A percentile compares a stretch with the other conserved stretches of the same genome.
Conservation (phyloP, 1,140 invertebrate species). For the Penaeus japonicus region DNA sequence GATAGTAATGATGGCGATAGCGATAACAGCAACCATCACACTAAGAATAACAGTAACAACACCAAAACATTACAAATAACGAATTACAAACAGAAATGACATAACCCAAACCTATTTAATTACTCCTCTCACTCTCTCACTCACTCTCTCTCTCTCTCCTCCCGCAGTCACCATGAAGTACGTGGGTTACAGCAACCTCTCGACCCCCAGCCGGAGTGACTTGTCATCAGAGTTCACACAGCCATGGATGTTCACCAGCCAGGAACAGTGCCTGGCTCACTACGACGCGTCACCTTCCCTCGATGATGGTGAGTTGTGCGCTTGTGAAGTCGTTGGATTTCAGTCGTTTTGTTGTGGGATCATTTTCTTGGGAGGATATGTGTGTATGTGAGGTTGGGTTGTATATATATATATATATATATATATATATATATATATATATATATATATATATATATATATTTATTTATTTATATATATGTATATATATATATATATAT, state of each 20-base stretch:
- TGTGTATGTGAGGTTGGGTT: too few relatives aligned
- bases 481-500: neutral
- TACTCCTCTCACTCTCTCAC: too few relatives aligned
- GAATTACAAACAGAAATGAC: too few relatives aligned
- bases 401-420: too few relatives aligned
- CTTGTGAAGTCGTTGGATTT: too few relatives aligned
- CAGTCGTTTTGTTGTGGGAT: too few relatives aligned
- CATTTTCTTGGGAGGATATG: too few relatives aligned
- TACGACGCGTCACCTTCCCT: neutral
- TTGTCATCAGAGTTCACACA: neutral
- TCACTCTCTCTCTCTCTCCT: too few relatives aligned
- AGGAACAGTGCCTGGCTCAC: neutral
- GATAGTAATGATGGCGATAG: neutral
- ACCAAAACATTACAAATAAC: too few relatives aligned
- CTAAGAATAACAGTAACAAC: neutral
- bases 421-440: neutral
- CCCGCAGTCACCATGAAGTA: too few relatives aligned
- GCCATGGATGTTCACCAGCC: conserved; percentile 6
- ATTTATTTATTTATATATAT: neutral
- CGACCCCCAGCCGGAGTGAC: neutral
- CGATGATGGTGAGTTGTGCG: neutral
- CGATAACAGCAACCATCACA: neutral
- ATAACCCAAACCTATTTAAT: too few relatives aligned
- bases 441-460: neutral
- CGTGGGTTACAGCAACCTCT: too few relatives aligned